These are phyloP conservation scores for Drosophila emarginata DNA, from an alignment of 2,888 invertebrate species.

Conservation along the genomic window DNA sequence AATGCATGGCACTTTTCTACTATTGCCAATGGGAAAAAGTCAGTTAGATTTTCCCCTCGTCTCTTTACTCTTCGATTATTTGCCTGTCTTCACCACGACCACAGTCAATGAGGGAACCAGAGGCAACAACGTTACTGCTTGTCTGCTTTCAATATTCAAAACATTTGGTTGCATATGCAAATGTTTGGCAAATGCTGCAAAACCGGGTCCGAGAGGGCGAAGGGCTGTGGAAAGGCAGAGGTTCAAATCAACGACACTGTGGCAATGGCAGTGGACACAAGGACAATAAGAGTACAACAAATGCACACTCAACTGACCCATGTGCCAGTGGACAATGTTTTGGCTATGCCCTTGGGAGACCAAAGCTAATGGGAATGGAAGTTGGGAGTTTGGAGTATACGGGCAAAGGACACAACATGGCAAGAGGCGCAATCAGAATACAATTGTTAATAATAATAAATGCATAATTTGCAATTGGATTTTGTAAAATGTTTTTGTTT, in stretches of 20 bases:
- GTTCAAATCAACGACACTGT: constrained; percentile 40
- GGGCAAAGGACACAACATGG: constrained; percentile 14
- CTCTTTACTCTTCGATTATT: background rate
- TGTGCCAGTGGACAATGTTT: constrained; percentile 50
- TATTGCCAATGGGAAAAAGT: constrained; percentile 52
- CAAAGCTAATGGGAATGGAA: constrained; percentile 34
- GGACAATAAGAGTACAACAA: constrained; percentile 56
- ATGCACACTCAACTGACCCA: constrained; percentile 72
- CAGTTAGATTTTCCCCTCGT: background rate
- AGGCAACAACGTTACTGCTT: constrained; percentile 29
- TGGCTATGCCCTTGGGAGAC: constrained; percentile 52
- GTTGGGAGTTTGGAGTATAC: background rate
- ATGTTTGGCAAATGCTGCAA: constrained; percentile 49
- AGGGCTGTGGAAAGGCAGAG: background rate
- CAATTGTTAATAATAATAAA: constrained; percentile 78
- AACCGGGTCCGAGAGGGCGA: background rate
- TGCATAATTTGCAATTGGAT: constrained; percentile 78
- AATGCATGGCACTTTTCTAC: constrained; percentile 74
- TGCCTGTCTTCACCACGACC: background rate
- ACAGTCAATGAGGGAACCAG: background rate
- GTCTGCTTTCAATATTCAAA: constrained; percentile 72
- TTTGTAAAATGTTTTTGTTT: constrained; percentile 63
- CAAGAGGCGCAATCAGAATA: constrained; percentile 68
- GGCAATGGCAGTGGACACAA: constrained; percentile 27
- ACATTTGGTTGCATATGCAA: constrained; percentile 70